Conservation (phyloP, 2,113 vertebrate genomes). For the Percopsis transmontana region DNA sequence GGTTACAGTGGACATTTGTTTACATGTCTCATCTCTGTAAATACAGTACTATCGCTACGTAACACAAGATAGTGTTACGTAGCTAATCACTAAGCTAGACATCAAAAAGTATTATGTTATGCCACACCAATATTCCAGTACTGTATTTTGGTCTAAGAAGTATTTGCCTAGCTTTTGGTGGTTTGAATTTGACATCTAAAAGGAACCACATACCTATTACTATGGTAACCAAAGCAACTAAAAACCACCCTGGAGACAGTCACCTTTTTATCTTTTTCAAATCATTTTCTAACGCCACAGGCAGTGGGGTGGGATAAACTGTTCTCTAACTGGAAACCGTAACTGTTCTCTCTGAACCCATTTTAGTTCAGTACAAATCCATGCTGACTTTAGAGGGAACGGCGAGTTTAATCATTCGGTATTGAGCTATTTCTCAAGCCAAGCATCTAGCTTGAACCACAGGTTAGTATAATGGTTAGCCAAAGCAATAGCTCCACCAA, state of each 20-base stretch:
- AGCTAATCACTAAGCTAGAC: no score
- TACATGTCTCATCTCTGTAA: no score
- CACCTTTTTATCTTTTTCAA: neutral
- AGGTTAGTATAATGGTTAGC: slow-evolving; percentile 11
- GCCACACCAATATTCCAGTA: no score
- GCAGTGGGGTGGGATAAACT: neutral
- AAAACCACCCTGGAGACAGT: neutral
- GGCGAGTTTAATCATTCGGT: slow-evolving; percentile 6
- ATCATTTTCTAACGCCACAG: neutral
- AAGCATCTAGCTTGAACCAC: slow-evolving; percentile 17
- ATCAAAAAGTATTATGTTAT: no score
- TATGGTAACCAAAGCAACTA: neutral
- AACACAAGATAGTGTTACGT: no score
- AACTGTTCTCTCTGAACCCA: neutral
- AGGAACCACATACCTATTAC: no score
- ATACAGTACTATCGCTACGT: neutral
- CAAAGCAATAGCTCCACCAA: slow-evolving; percentile 12
- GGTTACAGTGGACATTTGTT: no score
- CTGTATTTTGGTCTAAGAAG: no score
- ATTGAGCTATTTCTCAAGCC: slow-evolving; percentile 27
- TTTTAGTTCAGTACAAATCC: no score
- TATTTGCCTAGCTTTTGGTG: no score
- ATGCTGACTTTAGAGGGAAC: slow-evolving; percentile 6
- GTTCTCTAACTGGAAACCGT: neutral
- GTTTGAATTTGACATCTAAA: no score